These are phyloP conservation scores for Poecilia velifera DNA, from an alignment of 2,797 vertebrate genomes.

Conservation along the genomic window DNA sequence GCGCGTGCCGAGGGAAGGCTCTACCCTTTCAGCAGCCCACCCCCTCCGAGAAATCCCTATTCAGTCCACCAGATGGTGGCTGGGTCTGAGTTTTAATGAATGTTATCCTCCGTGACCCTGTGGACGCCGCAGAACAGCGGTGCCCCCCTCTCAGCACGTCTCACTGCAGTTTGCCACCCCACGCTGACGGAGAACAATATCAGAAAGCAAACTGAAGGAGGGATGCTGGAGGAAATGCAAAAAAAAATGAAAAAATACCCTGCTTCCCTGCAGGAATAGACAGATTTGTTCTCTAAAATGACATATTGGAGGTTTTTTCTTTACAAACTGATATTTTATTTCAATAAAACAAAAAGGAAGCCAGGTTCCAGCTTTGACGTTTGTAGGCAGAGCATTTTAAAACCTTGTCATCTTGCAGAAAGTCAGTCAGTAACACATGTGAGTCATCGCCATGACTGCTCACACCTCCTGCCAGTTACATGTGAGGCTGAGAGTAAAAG, in stretches of 20 bases:
- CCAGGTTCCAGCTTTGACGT: neutral
- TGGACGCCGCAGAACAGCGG: conserved; percentile 39
- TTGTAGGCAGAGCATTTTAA: conserved; percentile 1
- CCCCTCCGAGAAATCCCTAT: conserved; percentile 65
- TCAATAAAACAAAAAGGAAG: neutral
- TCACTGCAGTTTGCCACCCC: conserved; percentile 45
- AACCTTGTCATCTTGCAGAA: conserved; percentile 12
- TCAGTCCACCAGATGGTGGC: conserved; percentile 84
- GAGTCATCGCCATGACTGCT: conserved; percentile 53
- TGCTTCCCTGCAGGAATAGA: neutral
- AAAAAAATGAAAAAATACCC: neutral
- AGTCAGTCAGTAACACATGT: conserved; percentile 45
- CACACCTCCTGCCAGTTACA: conserved; percentile 30
- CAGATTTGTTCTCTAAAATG: neutral
- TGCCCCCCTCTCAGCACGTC: conserved; percentile 44
- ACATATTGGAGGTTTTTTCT: neutral
- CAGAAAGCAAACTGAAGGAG: conserved; percentile 16
- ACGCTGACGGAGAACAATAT: conserved; percentile 36
- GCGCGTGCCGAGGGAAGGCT: conserved; percentile 77
- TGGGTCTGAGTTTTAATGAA: conserved; percentile 82
- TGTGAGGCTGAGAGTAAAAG: conserved; percentile 49
- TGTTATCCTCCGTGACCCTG: conserved; percentile 65
- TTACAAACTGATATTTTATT: neutral
- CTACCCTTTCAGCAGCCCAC: conserved; percentile 21
- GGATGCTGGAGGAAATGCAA: conserved; percentile 10